Percentiles rank a stretch among this genome's conserved stretches.
These are phyloP conservation scores for Halocynthia aurantium DNA, from an alignment of 23 tunicate species.

Conservation along the genomic window DNA sequence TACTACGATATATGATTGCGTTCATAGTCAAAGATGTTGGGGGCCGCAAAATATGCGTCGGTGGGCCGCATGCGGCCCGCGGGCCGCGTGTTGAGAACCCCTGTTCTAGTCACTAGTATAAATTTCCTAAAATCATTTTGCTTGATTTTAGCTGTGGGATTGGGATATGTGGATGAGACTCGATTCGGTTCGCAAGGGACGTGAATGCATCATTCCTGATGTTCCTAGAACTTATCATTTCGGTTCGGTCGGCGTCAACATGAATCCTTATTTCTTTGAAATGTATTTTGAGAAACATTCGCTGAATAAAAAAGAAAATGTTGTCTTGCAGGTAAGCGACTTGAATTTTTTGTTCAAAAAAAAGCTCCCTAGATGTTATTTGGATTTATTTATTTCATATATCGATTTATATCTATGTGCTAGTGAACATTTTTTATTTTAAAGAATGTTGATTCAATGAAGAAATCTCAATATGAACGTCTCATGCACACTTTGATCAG, in stretches of 20 bases:
- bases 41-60: too few species aligned
- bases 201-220: constrained; percentile 91
- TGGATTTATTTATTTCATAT: not conserved
- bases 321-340: constrained; percentile 28
- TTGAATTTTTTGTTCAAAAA: not conserved
- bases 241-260: constrained; percentile 65
- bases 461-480: constrained; percentile 50
- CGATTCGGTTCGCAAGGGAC: constrained; percentile 36
- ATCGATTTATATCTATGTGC: not conserved
- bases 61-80: too few species aligned
- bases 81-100: too few species aligned
- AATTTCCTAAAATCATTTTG: too few species aligned
- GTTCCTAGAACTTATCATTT: constrained; percentile 89
- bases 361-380: not conserved
- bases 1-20: too few species aligned
- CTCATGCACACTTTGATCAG: constrained; percentile 52
- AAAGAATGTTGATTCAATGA: constrained; percentile 35
- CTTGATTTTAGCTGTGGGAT: constrained; percentile 46
- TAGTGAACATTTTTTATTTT: not conserved
- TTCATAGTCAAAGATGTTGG: too few species aligned
- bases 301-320: constrained; percentile 24
- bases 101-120: too few species aligned
- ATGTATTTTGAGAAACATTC: constrained; percentile 47
- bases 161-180: constrained; percentile 99
- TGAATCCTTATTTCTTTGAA: constrained; percentile 58